Conservation (phyloP, 53 echinoderm and acorn worm species). For the Actinopyga echinites region DNA sequence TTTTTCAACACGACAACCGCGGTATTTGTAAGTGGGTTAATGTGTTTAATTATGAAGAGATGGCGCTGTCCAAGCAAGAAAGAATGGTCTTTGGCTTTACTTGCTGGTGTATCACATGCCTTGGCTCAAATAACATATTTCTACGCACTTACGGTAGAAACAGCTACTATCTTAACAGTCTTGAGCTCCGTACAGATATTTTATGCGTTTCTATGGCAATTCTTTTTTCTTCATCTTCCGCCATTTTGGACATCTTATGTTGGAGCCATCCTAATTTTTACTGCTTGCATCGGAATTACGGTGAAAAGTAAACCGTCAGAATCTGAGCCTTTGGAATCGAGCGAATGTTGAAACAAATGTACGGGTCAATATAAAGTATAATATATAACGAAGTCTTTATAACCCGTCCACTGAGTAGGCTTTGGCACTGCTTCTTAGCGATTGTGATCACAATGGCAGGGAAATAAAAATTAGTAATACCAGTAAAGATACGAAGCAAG, state of each 20-base stretch:
- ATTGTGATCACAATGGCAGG: no score
- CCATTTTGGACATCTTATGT: conserved; percentile 22
- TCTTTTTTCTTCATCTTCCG: background rate
- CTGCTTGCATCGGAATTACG: background rate
- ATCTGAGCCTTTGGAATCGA: no score
- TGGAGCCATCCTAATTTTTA: background rate
- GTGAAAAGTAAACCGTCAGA: background rate
- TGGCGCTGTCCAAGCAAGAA: background rate
- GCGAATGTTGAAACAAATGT: no score
- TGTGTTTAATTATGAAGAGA: background rate
- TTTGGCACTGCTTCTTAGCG: no score
- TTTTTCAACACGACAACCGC: background rate
- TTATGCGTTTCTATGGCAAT: conserved; percentile 5
- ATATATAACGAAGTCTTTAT: no score
- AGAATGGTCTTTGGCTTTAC: background rate
- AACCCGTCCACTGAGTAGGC: no score
- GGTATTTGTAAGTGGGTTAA: background rate
- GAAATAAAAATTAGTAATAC: no score
- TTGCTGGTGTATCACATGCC: background rate
- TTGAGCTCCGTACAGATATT: background rate
- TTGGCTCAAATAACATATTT: background rate
- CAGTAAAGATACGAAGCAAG: no score
- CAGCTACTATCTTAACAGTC: background rate
- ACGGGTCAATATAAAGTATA: no score
- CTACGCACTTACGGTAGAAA: background rate